Evolutionary conservation across 2,113 vertebrate species (phyloP).

Genomic region (Agapornis roseicollis): DNA sequence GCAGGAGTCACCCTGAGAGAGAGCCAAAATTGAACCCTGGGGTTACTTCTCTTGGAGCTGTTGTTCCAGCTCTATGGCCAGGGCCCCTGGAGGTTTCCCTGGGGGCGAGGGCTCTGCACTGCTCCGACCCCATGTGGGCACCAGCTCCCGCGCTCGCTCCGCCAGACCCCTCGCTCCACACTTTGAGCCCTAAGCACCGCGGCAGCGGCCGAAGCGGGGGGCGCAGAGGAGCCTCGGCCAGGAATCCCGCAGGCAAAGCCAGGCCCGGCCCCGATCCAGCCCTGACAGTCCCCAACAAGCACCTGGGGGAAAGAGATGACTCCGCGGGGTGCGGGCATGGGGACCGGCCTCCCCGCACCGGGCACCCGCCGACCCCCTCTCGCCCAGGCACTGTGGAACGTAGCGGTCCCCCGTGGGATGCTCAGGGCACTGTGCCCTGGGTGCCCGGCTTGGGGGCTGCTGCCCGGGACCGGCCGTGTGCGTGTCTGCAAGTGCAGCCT

Average conservation of each 20-base stretch:
- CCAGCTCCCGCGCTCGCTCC: background rate
- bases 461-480: background rate
- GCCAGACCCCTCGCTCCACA: too few relatives aligned
- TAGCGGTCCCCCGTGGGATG: background rate
- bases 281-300: background rate
- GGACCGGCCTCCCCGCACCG: background rate
- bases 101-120: background rate
- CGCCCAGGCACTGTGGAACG: too few relatives aligned
- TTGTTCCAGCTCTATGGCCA: fast-evolving
- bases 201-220: background rate
- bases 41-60: background rate
- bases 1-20: background rate
- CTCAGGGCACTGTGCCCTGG: background rate
- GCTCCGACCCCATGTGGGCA: background rate
- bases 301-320: too few relatives aligned
- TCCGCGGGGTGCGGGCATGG: too few relatives aligned
- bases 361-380: background rate
- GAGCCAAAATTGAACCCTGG: background rate
- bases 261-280: background rate
- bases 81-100: background rate
- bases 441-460: background rate
- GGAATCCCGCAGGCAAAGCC: background rate
- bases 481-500: background rate
- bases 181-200: background rate
- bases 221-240: background rate